Conservation (phyloP, 2,888 invertebrate genomes). For the Galerucella calmariensis region DNA sequence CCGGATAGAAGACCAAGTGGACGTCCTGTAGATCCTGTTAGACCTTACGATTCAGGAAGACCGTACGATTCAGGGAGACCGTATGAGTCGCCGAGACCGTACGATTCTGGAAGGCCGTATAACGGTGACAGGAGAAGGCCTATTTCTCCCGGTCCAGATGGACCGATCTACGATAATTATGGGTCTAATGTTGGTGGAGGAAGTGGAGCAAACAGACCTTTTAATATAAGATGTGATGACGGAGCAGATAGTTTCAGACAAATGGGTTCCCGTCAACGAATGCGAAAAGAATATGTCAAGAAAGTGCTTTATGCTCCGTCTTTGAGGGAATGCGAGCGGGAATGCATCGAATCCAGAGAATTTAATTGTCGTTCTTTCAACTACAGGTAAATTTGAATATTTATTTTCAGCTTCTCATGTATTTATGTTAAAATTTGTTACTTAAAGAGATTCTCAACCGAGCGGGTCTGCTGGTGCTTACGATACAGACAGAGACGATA, state of each 20-base stretch:
- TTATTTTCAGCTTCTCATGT: not conserved
- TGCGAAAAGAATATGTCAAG: slow-evolving; percentile 81
- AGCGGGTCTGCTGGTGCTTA: slow-evolving; percentile 59
- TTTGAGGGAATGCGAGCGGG: slow-evolving; percentile 83
- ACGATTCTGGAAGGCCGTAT: slow-evolving; percentile 23
- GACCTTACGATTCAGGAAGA: slow-evolving; percentile 49
- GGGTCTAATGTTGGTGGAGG: slow-evolving; percentile 35
- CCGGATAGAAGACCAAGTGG: slow-evolving; percentile 58
- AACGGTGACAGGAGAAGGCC: slow-evolving; percentile 53
- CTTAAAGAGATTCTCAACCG: slow-evolving; percentile 47
- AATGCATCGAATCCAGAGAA: slow-evolving; percentile 84
- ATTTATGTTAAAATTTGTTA: not conserved
- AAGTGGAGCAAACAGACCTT: slow-evolving; percentile 56
- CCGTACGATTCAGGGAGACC: slow-evolving; percentile 46
- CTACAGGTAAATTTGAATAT: slow-evolving; percentile 71
- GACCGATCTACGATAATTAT: slow-evolving; percentile 63
- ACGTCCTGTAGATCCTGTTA: slow-evolving; percentile 50
- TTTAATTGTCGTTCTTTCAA: slow-evolving; percentile 90
- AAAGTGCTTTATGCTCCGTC: slow-evolving; percentile 79
- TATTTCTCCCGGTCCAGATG: slow-evolving; percentile 62
- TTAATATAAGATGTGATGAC: slow-evolving; percentile 79
- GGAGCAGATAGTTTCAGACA: slow-evolving; percentile 81
- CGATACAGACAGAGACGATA: slow-evolving; percentile 62
- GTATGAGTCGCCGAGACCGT: slow-evolving; percentile 43
- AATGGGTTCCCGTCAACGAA: slow-evolving; percentile 80